These are phyloP conservation scores for Sylvicapra grimmia DNA, from an alignment of 2,113 vertebrate species.

Conservation along the genomic window DNA sequence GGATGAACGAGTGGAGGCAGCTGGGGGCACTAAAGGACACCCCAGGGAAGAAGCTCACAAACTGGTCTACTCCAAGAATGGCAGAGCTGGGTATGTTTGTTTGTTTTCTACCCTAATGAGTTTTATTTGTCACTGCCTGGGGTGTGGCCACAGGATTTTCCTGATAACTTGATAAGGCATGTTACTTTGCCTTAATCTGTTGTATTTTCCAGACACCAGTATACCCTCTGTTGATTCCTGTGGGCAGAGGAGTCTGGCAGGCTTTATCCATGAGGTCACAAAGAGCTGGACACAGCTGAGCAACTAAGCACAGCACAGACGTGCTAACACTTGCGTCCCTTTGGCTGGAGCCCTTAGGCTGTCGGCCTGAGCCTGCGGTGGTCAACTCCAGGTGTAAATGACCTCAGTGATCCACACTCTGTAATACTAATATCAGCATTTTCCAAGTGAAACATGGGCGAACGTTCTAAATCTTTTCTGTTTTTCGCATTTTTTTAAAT, in stretches of 20 bases:
- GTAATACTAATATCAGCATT: neutral
- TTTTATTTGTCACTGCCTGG: neutral
- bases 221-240: neutral
- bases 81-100: neutral
- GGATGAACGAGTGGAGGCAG: neutral
- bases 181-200: neutral
- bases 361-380: neutral
- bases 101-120: neutral
- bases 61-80: neutral
- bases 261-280: neutral
- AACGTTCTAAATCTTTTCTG: neutral
- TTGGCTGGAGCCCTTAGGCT: neutral
- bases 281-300: neutral
- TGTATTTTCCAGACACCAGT: neutral
- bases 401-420: accelerated
- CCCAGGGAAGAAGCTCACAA: neutral
- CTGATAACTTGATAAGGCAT: neutral
- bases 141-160: slow-evolving; percentile 17
- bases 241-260: neutral
- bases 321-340: neutral
- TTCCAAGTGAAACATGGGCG: neutral
- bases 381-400: neutral
- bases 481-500: neutral
- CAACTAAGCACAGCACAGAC: neutral
- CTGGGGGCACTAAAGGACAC: neutral